Base-by-base conservation (phyloP, 2,888 invertebrate species). In the Trimorus sp. region DNA sequence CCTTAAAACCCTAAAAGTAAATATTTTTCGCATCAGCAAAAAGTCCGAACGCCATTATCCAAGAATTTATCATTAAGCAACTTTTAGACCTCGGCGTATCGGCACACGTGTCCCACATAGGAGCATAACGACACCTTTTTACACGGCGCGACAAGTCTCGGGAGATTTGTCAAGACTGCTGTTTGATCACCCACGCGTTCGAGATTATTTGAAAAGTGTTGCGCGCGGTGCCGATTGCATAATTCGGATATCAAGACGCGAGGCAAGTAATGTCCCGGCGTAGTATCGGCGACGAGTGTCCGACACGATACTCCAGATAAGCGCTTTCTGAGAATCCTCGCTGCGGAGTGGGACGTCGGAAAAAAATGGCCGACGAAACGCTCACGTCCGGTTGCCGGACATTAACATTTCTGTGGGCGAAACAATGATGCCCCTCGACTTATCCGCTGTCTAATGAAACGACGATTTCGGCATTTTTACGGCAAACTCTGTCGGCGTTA, bases 351-450 rank as follows among this genome's bases (percentile, higher is more conserved):
- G 69, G 69, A 26, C 45, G 51, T 7, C 38, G 56, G 48, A 51
- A 65, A 49, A 49, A 26, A 49, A 15, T 11, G n/a, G 15, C n/a
- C 16, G 16, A 15, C 36, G 12, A 59, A 70, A 49, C 53, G 45
- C 38, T 53, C 54, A 71, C 71, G 71, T 71, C 71, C 71, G 71
- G 63, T 63, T 63, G 51, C 60, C 9, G 53, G 42, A 26, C 54
- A 68, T 56, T 62, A 76, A 76, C 76, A 76, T 68, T 68, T 76
- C 68, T 56, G 76, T 76, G 68, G 76, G 76, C 68, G 76, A 68
- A 76, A 76, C 68, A 68, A 68, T 62, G 68, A 76, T 68, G 8
- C 59, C 49, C 40, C 37, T 48, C 26, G 26, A 54, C 8, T 70
- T 58, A 59, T 45, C 42, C 8, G 40, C 42, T 4, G 40, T 53